Conservation (phyloP, 2,113 vertebrate genomes). For the Lichenostomus cassidix region DNA sequence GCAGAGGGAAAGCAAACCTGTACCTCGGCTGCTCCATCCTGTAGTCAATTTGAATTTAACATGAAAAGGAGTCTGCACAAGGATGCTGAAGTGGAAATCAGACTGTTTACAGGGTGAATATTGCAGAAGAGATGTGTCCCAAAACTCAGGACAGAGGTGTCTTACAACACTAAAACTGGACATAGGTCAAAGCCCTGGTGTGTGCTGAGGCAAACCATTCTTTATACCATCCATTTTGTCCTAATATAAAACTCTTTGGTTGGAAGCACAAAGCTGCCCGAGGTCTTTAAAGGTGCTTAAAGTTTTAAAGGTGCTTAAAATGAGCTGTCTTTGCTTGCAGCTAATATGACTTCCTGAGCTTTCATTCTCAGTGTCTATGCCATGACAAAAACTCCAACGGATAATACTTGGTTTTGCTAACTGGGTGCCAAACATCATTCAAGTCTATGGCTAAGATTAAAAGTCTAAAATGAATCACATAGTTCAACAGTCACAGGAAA, state of each 20-base stretch:
- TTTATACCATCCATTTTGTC: neutral
- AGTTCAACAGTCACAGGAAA: slow-evolving; percentile 53
- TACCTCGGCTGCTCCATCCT: neutral
- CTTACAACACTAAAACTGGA: neutral
- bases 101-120: neutral
- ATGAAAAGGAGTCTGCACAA: neutral
- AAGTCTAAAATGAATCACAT: neutral
- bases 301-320: neutral
- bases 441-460: neutral
- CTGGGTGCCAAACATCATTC: neutral
- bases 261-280: neutral
- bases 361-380: neutral
- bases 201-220: neutral
- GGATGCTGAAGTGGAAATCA: neutral
- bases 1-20: neutral
- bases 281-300: neutral
- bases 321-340: neutral
- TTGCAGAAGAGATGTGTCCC: neutral
- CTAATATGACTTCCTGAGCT: neutral
- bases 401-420: neutral
- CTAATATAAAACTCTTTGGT: neutral
- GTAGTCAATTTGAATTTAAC: neutral
- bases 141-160: neutral
- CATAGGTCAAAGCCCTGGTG: neutral
- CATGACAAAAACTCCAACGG: neutral